These are phyloP conservation scores for Hephaestus fuliginosus DNA, from an alignment of 2,797 vertebrate species.

Conservation along the genomic window DNA sequence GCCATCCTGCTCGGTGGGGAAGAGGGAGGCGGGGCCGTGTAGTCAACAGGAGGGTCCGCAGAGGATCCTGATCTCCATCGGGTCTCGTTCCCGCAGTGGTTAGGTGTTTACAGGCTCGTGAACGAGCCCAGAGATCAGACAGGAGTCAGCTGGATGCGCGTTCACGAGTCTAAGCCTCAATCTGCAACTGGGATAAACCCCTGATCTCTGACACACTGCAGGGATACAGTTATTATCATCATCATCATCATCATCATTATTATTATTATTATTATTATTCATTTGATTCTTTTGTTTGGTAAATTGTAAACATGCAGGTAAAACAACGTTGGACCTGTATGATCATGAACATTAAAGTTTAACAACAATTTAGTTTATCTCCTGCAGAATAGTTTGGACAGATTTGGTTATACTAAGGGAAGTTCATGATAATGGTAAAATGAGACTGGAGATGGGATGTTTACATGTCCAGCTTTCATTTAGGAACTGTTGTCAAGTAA, in stretches of 20 bases:
- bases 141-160: conserved; percentile 59
- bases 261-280: no score
- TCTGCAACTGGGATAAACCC: background rate
- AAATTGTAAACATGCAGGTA: background rate
- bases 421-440: background rate
- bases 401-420: background rate
- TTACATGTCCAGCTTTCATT: background rate
- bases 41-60: background rate
- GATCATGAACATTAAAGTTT: background rate
- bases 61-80: background rate
- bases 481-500: no score
- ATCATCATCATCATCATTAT: background rate
- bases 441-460: background rate
- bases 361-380: no score
- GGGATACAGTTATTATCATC: no score
- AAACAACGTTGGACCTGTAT: background rate
- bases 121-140: conserved; percentile 48
- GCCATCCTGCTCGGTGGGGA: conserved; percentile 81
- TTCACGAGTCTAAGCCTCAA: conserved; percentile 23
- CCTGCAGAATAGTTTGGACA: background rate
- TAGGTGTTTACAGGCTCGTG: conserved; percentile 53
- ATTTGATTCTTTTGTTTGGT: background rate
- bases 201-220: background rate
- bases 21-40: background rate
- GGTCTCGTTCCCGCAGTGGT: conserved; percentile 41